Percentiles rank a stretch among this genome's conserved stretches.
Conservation (phyloP, 2,888 invertebrate genomes). For the Euzetes globulus region DNA sequence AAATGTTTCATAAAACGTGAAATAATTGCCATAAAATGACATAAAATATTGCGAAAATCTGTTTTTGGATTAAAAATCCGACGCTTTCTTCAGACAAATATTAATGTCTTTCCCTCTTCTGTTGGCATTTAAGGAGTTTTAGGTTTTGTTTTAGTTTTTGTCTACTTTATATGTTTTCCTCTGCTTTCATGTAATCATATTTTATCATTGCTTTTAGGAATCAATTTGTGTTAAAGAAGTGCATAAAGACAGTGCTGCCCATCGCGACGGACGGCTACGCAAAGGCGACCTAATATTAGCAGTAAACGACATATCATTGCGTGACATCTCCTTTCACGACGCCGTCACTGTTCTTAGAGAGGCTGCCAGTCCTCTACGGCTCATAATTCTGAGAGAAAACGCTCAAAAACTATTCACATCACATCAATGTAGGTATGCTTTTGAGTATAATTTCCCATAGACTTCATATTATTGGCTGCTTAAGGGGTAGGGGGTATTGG, state of each 20-base stretch:
- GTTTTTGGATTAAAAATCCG: too few relatives aligned
- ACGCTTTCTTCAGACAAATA: too few relatives aligned
- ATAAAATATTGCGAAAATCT: too few relatives aligned
- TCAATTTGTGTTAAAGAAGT: slow-evolving; percentile 43
- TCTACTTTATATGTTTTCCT: too few relatives aligned
- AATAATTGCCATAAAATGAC: too few relatives aligned
- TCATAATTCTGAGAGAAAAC: slow-evolving; percentile 44
- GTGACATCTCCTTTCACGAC: slow-evolving; percentile 41
- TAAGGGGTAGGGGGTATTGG: too few relatives aligned
- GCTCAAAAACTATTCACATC: slow-evolving; percentile 44
- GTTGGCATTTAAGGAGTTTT: too few relatives aligned
- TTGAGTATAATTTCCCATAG: neutral
- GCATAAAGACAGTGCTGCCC: slow-evolving; percentile 43
- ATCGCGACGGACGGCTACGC: slow-evolving; percentile 43
- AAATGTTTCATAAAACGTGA: too few relatives aligned
- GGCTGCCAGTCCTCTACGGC: slow-evolving; percentile 43
- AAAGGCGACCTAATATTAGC: slow-evolving; percentile 44
- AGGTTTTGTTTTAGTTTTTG: too few relatives aligned
- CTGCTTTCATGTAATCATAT: neutral
- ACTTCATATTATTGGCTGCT: too few relatives aligned
- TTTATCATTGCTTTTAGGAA: slow-evolving; percentile 38
- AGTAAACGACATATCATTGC: slow-evolving; percentile 43
- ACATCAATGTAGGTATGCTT: slow-evolving; percentile 42
- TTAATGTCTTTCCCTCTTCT: too few relatives aligned
- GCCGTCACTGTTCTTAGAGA: slow-evolving; percentile 42